phyloP scores from a whole-genome alignment of 2,888 invertebrate genomes.

The Gisinianus flammeolus region DNA sequence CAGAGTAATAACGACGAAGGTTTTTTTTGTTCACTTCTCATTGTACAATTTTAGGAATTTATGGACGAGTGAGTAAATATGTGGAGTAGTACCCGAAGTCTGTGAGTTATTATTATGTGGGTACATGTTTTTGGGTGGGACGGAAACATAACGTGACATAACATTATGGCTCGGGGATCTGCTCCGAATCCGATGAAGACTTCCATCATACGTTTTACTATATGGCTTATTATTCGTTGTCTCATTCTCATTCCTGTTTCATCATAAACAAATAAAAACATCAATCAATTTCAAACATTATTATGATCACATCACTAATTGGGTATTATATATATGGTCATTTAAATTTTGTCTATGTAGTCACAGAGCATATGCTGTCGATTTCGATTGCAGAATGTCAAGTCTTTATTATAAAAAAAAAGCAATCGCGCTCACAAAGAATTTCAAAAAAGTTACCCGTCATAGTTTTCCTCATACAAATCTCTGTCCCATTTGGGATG shows the following conservation, averaged over 20 bases:
- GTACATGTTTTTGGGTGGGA: constrained; percentile 33
- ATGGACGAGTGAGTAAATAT: constrained; percentile 35
- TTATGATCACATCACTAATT: too few species aligned
- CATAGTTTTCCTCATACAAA: constrained; percentile 51
- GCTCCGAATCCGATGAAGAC: constrained; percentile 25
- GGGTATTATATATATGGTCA: neutral
- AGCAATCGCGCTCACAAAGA: neutral
- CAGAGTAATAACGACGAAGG: neutral
- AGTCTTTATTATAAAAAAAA: neutral
- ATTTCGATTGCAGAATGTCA: too few species aligned
- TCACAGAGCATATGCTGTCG: too few species aligned
- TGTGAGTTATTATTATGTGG: constrained; percentile 35
- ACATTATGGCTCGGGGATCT: constrained; percentile 35
- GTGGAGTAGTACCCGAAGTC: constrained; percentile 42
- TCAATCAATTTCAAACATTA: neutral
- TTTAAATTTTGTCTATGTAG: neutral
- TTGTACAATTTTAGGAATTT: constrained; percentile 30
- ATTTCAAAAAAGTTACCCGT: constrained; percentile 46
- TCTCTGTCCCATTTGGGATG: constrained; percentile 55
- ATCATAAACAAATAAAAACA: neutral
- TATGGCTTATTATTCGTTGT: constrained; percentile 39
- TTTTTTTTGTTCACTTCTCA: too few species aligned
- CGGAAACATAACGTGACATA: constrained; percentile 55
- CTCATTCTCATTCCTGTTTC: constrained; percentile 53
- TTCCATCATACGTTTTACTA: constrained; percentile 27